Percentiles rank a stretch among this genome's conserved stretches.
phyloP scores from a whole-genome alignment of 1,140 invertebrate species.

The Pteromalus puparum region DNA sequence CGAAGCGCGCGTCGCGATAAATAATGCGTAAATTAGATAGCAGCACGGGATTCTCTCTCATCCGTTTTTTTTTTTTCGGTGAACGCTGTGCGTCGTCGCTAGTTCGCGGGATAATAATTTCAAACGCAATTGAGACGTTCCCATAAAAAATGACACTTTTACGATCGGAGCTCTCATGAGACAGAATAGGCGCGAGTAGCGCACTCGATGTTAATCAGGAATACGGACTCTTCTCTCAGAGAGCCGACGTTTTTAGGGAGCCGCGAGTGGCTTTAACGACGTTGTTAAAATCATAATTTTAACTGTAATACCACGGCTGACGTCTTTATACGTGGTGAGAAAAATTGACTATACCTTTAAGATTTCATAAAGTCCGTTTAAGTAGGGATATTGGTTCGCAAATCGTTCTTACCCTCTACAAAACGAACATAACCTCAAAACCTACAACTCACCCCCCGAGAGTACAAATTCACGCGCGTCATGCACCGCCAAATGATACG shows the following conservation, averaged over 20 bases:
- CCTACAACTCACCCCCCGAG: too few relatives aligned
- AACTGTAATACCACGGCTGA: background rate
- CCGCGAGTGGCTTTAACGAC: conserved; percentile 8
- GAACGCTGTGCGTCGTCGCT: background rate
- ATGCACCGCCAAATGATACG: too few relatives aligned
- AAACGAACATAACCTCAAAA: too few relatives aligned
- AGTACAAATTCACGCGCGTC: too few relatives aligned
- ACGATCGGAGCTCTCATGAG: background rate
- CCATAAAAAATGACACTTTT: conserved; percentile 33
- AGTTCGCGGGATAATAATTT: background rate
- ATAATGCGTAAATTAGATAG: conserved; percentile 32
- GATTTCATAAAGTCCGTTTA: too few relatives aligned
- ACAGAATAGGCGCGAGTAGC: background rate
- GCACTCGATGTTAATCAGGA: conserved; percentile 31
- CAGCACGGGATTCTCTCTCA: background rate
- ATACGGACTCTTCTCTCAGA: background rate
- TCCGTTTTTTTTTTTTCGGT: background rate
- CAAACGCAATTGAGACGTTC: background rate
- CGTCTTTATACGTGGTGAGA: background rate
- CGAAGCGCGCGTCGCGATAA: background rate
- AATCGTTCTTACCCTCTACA: too few relatives aligned
- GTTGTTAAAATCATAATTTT: conserved; percentile 25
- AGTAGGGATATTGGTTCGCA: too few relatives aligned
- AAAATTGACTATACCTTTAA: too few relatives aligned
- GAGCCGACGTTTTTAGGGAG: background rate